Percentiles rank a stretch among this genome's conserved stretches.
Conservation (phyloP, 2,888 invertebrate species). For the Drosophila ezoana region DNA sequence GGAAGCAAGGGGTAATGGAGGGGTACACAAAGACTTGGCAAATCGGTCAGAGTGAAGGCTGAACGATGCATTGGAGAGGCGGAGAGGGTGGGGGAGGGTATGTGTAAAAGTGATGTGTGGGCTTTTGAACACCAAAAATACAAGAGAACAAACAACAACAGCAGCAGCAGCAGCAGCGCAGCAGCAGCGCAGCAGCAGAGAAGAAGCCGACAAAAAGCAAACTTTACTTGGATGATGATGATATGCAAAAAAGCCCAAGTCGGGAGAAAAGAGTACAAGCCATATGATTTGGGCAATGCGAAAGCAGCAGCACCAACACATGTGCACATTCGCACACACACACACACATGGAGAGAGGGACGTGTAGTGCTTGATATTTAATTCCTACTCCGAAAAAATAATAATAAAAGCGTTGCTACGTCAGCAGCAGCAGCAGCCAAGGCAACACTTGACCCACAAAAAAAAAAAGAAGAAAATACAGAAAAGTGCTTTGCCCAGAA, state of each 20-base stretch:
- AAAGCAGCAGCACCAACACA: slow-evolving; percentile 40
- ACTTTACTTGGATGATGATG: slow-evolving; percentile 74
- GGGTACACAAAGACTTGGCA: slow-evolving; percentile 36
- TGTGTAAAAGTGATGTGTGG: slow-evolving; percentile 75
- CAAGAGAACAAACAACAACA: slow-evolving; percentile 62
- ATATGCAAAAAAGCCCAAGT: slow-evolving; percentile 63
- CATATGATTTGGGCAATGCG: slow-evolving; percentile 38
- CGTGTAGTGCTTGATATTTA: slow-evolving; percentile 65
- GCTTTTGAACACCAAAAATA: slow-evolving; percentile 73
- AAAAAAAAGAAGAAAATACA: slow-evolving; percentile 32
- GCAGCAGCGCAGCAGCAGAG: slow-evolving; percentile 28
- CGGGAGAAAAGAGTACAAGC: slow-evolving; percentile 40
- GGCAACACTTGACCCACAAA: slow-evolving; percentile 74
- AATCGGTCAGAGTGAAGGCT: slow-evolving; percentile 19
- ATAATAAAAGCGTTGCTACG: slow-evolving; percentile 61
- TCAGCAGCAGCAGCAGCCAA: slow-evolving; percentile 58
- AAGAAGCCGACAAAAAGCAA: slow-evolving; percentile 57
- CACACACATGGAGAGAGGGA: slow-evolving; percentile 20
- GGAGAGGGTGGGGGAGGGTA: not conserved
- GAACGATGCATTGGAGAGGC: not conserved
- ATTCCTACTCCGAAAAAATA: slow-evolving; percentile 67
- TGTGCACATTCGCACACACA: slow-evolving; percentile 36
- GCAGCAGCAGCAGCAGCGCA: slow-evolving; percentile 28
- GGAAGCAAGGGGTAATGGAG: not conserved
- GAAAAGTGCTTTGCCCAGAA: slow-evolving; percentile 55